Percentiles rank a stretch among this genome's conserved stretches.
Conservation (phyloP, 2,888 invertebrate species). For the Synanthedon formicaeformis region DNA sequence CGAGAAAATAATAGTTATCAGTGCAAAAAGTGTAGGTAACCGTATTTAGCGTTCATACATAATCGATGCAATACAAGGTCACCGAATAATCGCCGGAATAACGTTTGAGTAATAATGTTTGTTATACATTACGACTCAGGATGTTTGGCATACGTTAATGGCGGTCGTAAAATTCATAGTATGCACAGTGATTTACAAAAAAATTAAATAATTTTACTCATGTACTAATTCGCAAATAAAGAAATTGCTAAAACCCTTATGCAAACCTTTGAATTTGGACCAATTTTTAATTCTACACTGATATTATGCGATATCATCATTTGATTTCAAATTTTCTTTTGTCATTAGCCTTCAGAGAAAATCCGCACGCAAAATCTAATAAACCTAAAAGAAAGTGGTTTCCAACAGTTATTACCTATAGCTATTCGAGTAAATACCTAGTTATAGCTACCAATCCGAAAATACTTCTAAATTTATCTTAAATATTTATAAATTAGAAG, state of each 20-base stretch:
- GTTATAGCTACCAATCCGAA: too few relatives aligned
- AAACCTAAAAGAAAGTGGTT: too few relatives aligned
- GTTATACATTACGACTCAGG: constrained; percentile 38
- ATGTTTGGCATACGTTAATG: constrained; percentile 40
- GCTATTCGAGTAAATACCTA: too few relatives aligned
- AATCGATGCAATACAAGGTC: constrained; percentile 30
- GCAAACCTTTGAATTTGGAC: not conserved
- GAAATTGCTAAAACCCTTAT: not conserved
- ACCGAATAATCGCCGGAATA: constrained; percentile 25
- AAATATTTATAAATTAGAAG: too few relatives aligned
- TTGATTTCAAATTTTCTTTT: too few relatives aligned
- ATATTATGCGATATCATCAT: too few relatives aligned
- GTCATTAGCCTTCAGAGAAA: too few relatives aligned
- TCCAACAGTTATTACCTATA: too few relatives aligned
- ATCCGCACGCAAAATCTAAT: too few relatives aligned
- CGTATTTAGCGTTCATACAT: constrained; percentile 6
- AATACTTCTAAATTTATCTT: too few relatives aligned
- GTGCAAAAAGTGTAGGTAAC: constrained; percentile 5
- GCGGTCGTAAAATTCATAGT: constrained; percentile 23
- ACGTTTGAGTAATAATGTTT: constrained; percentile 33
- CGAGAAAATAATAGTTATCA: not conserved
- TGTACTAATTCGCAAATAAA: not conserved
- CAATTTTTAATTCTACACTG: too few relatives aligned
- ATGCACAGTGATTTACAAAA: constrained; percentile 9
- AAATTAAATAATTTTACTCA: not conserved